These are phyloP conservation scores for Guaruba guarouba DNA, from an alignment of 2,113 vertebrate species.

Conservation along the genomic window DNA sequence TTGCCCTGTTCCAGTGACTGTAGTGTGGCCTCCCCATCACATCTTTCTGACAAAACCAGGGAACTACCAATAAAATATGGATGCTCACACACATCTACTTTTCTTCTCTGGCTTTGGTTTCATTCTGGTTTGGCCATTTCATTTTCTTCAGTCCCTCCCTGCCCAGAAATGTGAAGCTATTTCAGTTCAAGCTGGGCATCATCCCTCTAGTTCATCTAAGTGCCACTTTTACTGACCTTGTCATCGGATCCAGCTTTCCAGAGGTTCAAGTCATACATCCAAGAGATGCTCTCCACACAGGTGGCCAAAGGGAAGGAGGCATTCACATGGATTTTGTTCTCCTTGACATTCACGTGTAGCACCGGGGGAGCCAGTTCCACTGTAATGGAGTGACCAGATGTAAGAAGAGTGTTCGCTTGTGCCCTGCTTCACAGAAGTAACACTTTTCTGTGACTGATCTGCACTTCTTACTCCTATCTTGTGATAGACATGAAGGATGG, in stretches of 20 bases:
- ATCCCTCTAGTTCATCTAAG: fast-evolving
- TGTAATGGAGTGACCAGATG: not conserved
- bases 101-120: not conserved
- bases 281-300: conserved; percentile 16
- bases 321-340: not conserved
- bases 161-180: not conserved
- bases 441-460: not conserved
- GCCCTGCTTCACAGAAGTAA: not conserved
- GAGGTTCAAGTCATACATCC: conserved; percentile 36
- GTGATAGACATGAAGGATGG: not conserved
- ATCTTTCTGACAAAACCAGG: not conserved
- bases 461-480: not conserved
- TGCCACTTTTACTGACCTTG: conserved; percentile 6
- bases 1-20: not conserved
- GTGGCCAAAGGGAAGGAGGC: conserved; percentile 38
- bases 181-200: not conserved
- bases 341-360: not conserved
- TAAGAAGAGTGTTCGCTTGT: not conserved
- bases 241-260: conserved; percentile 46
- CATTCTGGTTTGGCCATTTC: not conserved
- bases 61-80: not conserved
- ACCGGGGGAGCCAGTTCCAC: conserved; percentile 56
- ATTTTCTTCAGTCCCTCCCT: not conserved
- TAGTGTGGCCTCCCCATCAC: not conserved
- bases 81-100: not conserved